Evolutionary conservation across 2,888 invertebrate genomes (phyloP).

Genomic region (Platynereis dumerilii): DNA sequence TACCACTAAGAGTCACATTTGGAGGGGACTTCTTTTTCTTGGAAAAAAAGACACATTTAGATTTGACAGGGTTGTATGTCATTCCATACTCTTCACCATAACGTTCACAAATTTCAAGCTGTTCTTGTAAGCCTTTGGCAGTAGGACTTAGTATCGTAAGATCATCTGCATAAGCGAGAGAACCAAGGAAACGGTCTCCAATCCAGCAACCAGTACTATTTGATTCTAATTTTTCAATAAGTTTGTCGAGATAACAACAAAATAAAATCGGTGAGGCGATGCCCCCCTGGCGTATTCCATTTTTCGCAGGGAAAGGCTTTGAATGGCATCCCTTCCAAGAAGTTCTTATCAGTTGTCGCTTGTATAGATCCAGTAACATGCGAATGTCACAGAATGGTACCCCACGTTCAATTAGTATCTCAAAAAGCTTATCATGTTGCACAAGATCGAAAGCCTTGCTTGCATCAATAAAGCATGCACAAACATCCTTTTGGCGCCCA

Average conservation of each 20-base stretch:
- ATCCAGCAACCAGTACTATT: slow-evolving; percentile 1
- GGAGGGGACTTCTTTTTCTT: neutral
- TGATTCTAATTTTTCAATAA: neutral
- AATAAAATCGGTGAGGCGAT: slow-evolving; percentile 4
- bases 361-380: neutral
- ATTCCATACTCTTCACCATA: neutral
- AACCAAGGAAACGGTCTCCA: neutral
- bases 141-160: neutral
- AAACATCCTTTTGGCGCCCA: neutral
- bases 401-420: neutral
- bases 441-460: neutral
- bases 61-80: neutral
- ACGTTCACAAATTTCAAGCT: neutral
- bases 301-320: neutral
- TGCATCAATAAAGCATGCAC: slow-evolving; percentile 3
- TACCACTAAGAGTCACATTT: neutral
- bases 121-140: neutral
- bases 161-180: neutral
- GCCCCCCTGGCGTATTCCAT: slow-evolving; percentile 6
- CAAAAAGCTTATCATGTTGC: neutral
- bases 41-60: neutral
- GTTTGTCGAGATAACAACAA: slow-evolving; percentile 1
- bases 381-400: neutral
- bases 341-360: slow-evolving; percentile 1
- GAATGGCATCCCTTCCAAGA: neutral